Evolutionary conservation across 2,797 vertebrate genomes (phyloP), one percentile per base, ranked within the genome.

Genomic region (Danio jaintianensis): DNA sequence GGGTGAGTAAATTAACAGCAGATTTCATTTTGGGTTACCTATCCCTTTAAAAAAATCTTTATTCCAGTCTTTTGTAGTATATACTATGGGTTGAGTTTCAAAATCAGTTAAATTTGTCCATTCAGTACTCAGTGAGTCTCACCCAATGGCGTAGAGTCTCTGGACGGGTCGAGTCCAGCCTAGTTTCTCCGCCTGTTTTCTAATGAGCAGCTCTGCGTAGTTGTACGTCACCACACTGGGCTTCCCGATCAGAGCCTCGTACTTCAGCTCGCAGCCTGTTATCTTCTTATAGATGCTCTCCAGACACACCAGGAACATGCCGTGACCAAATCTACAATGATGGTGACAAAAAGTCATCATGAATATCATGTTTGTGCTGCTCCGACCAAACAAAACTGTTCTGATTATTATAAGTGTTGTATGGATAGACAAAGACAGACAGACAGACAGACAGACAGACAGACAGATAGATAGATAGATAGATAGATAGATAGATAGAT

Each of bases 121-220:
- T 42, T 55, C 9, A 40, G 5, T 38, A 9, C n/a, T 36, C 2
- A 11, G 1, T 29, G 6, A 38, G 22, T 66, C 94, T 95, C 86
- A 99, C 98, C 98, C 98, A 18, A 99, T 92, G 20, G 97, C 97
- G 22, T 99, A 99, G 48, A 99, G 94, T 38, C 89, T 95, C 83
- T 80, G 93, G 82, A 98, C 94, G 62, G 97, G 96, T 29, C 87
- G 77, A 0, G 76, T 88, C 96, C 97, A 99, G 84, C 96, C 96
- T 12, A 94, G 93, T 7, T 83, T 90, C 89, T 94, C 90, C 0
- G 96, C 96, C 91, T 99, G 97, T 80, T 91, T 89, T 29, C 89
- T 86, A 45, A 99, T 89, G 82, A 98, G 88, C 83, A 94, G 89
- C 79, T 97, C 96, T 0, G 98, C 97, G 0, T 97, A 99, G 87